Base-by-base conservation (phyloP, 2,113 vertebrate species). In the Bostrychus sinensis region DNA sequence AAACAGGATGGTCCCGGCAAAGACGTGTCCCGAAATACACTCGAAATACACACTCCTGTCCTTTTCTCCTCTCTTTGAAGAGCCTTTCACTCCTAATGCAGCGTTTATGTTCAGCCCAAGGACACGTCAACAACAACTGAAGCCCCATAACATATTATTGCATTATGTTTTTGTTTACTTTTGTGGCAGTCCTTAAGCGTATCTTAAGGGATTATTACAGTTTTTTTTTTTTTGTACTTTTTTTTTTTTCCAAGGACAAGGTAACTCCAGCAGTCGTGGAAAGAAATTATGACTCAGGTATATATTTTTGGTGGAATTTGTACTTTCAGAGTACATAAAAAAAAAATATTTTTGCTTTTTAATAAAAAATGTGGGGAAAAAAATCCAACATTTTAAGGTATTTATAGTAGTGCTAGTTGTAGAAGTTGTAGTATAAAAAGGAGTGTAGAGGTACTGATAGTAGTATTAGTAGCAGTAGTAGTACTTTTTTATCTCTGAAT, bases 21-120 rank as follows among this genome's bases (percentile, higher is more conserved):
- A 78, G 63, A 51, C 65, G 46, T 9, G 85, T 79, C 64, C 76
- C 70, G 62, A 88, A 54, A 84, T 72, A 72, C 64, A 66, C 51
- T 32, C 43, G 42, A 74, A 66, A n/a, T n/a, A n/a, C n/a, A n/a
- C n/a, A n/a, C n/a, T 37, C 50, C 36, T 42, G 34, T 17, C 28
- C 38, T 58, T 34, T 50, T 22, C 28, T 36, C 22, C 55, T 41
- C n/a, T 41, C 50, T 56, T 32, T 26, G 2, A 66, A 23, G 7
- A 54, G 55, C 42, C 30, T 42, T 25, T 16, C 20, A n/a, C 23
- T 14, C 8, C 56, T 46, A 85, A 89, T 86, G 83, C 67, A n/a
- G 53, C 56, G 55, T 79, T 84, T 75, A 85, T 78, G 68, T 55
- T 63, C 56, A 66, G 59, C 66, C 42, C 37, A 64, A 68, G 58